A percentile compares a stretch with the other conserved stretches of the same genome.
phyloP scores from a whole-genome alignment of 2,888 invertebrate genomes.

The Lasiommata megera region DNA sequence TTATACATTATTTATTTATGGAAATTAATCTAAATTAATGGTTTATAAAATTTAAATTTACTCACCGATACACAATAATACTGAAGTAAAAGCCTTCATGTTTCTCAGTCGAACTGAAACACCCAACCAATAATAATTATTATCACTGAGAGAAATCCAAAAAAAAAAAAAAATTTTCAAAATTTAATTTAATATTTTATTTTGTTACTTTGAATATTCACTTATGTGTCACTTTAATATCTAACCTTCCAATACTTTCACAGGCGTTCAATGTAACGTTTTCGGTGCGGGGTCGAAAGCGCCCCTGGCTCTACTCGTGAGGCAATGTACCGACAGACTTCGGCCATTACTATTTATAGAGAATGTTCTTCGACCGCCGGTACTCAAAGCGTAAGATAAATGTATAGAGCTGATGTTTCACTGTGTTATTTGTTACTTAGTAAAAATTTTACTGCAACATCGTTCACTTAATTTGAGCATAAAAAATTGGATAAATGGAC shows the following conservation, averaged over 20 bases:
- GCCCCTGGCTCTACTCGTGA: conserved; percentile 62
- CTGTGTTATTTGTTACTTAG: conserved; percentile 20
- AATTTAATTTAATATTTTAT: conserved; percentile 16
- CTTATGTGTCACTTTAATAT: conserved; percentile 12
- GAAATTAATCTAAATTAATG: too few species aligned
- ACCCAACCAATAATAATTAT: conserved; percentile 31
- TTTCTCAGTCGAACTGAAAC: conserved; percentile 72
- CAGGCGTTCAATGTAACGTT: conserved; percentile 38
- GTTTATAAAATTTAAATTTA: background rate
- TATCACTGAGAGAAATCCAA: conserved; percentile 38
- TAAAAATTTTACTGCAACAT: too few species aligned
- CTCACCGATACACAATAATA: conserved; percentile 68
- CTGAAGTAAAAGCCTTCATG: conserved; percentile 61
- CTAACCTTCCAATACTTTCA: conserved; percentile 73
- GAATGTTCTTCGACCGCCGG: conserved; percentile 42
- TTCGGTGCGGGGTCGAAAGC: conserved; percentile 48
- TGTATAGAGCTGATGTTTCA: conserved; percentile 56
- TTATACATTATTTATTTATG: too few species aligned
- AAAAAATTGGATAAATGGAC: too few species aligned
- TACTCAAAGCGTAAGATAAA: conserved; percentile 37
- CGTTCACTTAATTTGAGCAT: too few species aligned
- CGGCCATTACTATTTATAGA: conserved; percentile 68
- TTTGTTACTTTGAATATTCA: conserved; percentile 17
- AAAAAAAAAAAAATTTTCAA: conserved; percentile 31
- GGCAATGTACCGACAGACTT: conserved; percentile 60